Evolutionary conservation across 2,113 vertebrate genomes (phyloP), one percentile per base, ranked within the genome.

Genomic region (Shinisaurus crocodilurus): DNA sequence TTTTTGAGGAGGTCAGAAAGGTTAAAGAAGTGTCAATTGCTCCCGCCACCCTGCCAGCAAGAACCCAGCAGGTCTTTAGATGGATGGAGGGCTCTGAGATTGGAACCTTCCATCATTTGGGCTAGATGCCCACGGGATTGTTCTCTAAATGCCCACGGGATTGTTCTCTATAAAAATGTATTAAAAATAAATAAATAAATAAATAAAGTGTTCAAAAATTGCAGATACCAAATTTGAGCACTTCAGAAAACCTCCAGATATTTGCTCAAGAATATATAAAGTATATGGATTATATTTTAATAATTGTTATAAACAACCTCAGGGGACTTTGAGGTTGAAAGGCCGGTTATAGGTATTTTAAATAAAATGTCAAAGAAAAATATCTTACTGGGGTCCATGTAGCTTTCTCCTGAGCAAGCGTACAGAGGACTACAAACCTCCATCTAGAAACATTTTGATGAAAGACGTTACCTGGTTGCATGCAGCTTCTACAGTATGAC

Each of bases 401-500:
- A 75, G 25, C 32, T 69, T 77, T 40, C 37, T 83, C 6, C 54
- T 83, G 37, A 63, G 18, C 54, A 79, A 45, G 48, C 40, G 23
- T 45, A 32, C n/a, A 23, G 65, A 50, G 10, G 45, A 32, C 18
- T 32, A 0, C 1, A 23, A 67, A 76, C 2, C 9, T 84, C 50
- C n/a, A 0, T 32, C 25, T 82, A 70, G 83, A 91, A 77, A 54
- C 63, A 92, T 88, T 82, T 83, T 87, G 87, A 29, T 40, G 79
- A 1, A 8, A 77, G 69, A 60, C 32, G 18, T 81, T 89, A 32
- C 88, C 16, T 27, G 82, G 87, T 40, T 92, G 70, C 43, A 54
- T 91, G 13, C 69, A 91, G 3, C 74, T 88, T 92, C 87, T 88
- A 88, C 77, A 88, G 79, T 86, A 70, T 45, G 94, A 80, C 63